Conservation (phyloP, 2,797 vertebrate species). For the Onychomys leucogaster region DNA sequence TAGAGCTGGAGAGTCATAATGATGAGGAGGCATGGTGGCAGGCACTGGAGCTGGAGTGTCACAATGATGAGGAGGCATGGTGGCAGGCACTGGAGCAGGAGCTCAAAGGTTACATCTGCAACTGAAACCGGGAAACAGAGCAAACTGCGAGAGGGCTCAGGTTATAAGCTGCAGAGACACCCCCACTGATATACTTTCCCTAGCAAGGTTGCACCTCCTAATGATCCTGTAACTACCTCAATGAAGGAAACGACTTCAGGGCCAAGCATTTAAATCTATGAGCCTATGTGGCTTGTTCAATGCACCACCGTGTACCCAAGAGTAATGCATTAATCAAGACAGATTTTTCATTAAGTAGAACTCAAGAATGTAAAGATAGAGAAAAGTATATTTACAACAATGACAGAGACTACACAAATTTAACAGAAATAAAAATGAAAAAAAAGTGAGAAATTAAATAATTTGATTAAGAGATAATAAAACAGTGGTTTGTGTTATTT, state of each 20-base stretch:
- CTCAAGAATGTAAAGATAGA: background rate
- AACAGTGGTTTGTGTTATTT: background rate
- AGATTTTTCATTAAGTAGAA: slow-evolving; percentile 18
- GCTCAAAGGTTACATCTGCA: background rate
- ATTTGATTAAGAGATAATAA: slow-evolving; percentile 24
- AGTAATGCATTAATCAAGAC: background rate
- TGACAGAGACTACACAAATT: background rate
- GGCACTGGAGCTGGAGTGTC: too few species aligned
- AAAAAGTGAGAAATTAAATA: background rate
- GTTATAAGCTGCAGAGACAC: background rate
- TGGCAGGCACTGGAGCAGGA: background rate
- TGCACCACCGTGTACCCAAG: background rate
- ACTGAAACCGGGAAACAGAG: background rate
- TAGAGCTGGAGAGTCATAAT: background rate
- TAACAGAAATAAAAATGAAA: background rate
- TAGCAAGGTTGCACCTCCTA: background rate
- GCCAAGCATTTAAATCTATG: background rate
- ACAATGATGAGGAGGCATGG: too few species aligned
- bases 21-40: too few species aligned
- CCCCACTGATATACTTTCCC: background rate
- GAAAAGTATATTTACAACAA: background rate
- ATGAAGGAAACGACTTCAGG: background rate
- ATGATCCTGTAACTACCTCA: background rate
- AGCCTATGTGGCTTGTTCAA: background rate
- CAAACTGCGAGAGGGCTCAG: background rate